Conservation (phyloP, 92 coral and sea anemone species). For the Phenganax marumi region DNA sequence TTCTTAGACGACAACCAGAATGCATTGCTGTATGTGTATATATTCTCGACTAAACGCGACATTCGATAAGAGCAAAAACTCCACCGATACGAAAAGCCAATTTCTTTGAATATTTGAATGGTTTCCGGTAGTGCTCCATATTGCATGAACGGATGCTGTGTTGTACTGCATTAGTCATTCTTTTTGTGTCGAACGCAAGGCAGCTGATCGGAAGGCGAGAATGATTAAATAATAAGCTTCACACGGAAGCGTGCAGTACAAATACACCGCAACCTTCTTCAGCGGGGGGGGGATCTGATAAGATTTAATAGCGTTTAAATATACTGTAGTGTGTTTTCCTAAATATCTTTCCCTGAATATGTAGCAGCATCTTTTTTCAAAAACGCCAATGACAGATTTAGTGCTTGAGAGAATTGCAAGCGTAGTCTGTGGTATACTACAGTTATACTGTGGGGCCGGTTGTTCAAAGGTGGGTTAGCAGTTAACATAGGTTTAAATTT, state of each 20-base stretch:
- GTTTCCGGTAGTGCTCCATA: too few species aligned
- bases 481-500: too few species aligned
- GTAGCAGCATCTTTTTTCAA: too few species aligned
- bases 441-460: too few species aligned
- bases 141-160: neutral
- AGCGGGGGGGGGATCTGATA: constrained; percentile 1
- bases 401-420: too few species aligned
- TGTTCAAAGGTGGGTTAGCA: too few species aligned
- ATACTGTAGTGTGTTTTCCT: neutral
- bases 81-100: neutral
- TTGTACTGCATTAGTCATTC: neutral
- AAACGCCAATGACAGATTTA: too few species aligned
- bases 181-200: neutral
- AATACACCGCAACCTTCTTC: neutral
- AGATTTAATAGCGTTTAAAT: neutral
- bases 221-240: constrained; percentile 16
- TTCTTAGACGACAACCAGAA: neutral
- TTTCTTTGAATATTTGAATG: neutral
- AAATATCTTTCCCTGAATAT: too few species aligned
- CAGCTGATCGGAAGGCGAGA: neutral
- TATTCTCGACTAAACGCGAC: neutral
- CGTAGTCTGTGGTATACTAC: too few species aligned
- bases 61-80: neutral
- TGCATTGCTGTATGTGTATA: neutral
- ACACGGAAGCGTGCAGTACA: neutral